Percentiles rank a stretch among this genome's conserved stretches.
Conservation (phyloP, 2,797 vertebrate species). For the Syndactyla subalaris region DNA sequence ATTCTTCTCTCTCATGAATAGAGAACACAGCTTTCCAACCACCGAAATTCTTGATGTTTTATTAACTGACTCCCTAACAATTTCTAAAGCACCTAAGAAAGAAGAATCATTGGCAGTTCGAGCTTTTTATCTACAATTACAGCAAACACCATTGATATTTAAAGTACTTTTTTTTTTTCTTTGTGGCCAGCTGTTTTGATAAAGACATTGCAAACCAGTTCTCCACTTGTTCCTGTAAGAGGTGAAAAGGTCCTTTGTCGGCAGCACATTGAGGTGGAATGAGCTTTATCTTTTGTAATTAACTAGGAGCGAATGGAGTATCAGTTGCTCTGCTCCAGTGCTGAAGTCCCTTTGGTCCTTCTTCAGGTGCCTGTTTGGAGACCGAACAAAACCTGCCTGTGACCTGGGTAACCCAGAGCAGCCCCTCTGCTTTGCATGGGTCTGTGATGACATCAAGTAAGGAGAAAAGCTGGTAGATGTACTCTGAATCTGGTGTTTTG, state of each 20-base stretch:
- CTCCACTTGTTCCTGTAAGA: not conserved
- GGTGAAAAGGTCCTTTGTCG: slow-evolving; percentile 18
- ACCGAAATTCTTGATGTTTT: not conserved
- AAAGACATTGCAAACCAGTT: not conserved
- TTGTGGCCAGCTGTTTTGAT: not conserved
- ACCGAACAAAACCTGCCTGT: not conserved
- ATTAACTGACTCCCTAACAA: not conserved
- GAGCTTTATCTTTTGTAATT: not conserved
- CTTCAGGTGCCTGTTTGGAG: not conserved
- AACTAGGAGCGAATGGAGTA: not conserved
- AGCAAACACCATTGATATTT: not conserved
- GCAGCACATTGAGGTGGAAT: not conserved
- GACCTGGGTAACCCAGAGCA: not conserved
- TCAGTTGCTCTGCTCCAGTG: not conserved
- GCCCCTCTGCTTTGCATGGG: not conserved
- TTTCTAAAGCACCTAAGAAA: not conserved
- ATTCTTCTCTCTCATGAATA: not conserved
- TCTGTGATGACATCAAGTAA: fast-evolving
- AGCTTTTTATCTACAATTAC: not conserved
- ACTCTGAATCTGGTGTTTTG: fast-evolving
- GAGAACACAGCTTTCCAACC: not conserved
- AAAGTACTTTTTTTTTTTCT: not conserved
- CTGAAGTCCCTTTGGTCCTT: not conserved
- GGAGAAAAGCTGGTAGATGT: not conserved
- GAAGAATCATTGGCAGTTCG: not conserved